Evolutionary conservation across 2,888 invertebrate genomes (phyloP), one percentile per base, ranked within the genome.

Genomic region (Lithophane ornitopus): DNA sequence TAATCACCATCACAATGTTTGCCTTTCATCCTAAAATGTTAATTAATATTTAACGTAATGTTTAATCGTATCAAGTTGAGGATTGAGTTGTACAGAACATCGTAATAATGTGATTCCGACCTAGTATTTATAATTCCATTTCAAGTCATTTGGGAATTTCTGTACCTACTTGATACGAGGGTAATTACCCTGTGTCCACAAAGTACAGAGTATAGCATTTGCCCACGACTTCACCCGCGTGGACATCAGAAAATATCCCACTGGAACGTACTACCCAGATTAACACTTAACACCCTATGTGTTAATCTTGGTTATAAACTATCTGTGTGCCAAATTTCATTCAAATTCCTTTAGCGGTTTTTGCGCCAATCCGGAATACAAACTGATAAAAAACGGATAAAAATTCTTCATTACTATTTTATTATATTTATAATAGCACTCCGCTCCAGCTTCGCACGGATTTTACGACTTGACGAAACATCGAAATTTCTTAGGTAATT

Each of bases 121-220:
- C 61, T 49, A 49, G 61, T 74, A 80, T 85, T 80, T 67, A 72
- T 79, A 74, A 77, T 76, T 86, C 52, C 26, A 74, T 79, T 72
- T 67, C 49, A 59, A 70, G 39, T 39, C 68, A 44, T 74, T 78
- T 66, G 70, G 74, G 76, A 82, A 54, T 74, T 67, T 59, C 54
- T 7, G 19, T 59, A 69, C 71, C n/a, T n/a, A n/a, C n/a, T 73
- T 62, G 16, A 41, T 70, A 68, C 54, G 14, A 14, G 58, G 12
- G 16, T 80, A 78, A 82, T 86, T 86, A 80, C 49, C 14, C 41
- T 46, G 70, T 68, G 41, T 63, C 52, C 74, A 62, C 59, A 28
- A 52, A 56, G 54, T 61, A 28, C 52, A 14, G 22, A 46, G 61
- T 65, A 75, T 9, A 41, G 41, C 9, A 41, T 39, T 39, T 39